Percentiles rank a stretch among this genome's conserved stretches.
Conservation (phyloP, 2,888 invertebrate species). For the Drosophila lacicola region DNA sequence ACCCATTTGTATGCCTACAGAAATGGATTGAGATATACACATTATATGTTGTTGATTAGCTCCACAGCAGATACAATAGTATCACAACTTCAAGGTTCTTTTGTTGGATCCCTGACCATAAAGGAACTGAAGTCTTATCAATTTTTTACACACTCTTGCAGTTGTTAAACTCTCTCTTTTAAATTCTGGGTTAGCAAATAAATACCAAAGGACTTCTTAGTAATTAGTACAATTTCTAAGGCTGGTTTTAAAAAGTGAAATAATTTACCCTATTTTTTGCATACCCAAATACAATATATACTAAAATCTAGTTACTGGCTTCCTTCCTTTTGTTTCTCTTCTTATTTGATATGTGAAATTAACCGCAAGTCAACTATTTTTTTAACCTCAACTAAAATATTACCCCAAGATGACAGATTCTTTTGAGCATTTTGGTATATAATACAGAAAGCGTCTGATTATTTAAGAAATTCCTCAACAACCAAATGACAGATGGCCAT, state of each 20-base stretch:
- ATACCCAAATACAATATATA: no score
- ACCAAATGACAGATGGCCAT: slow-evolving; percentile 36
- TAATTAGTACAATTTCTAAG: no score
- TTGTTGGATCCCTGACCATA: not conserved
- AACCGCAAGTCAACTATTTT: not conserved
- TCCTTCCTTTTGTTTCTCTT: no score
- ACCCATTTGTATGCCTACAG: not conserved
- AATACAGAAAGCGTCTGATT: slow-evolving; percentile 8
- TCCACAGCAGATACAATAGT: not conserved
- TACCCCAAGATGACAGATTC: slow-evolving; percentile 9
- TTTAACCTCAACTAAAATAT: not conserved
- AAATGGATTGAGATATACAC: not conserved
- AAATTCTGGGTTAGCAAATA: no score
- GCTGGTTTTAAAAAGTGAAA: no score
- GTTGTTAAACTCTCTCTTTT: no score
- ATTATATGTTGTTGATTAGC: not conserved
- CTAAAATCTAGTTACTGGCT: no score
- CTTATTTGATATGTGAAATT: no score
- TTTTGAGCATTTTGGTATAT: slow-evolving; percentile 1
- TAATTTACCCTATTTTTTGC: no score
- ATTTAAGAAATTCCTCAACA: slow-evolving; percentile 3
- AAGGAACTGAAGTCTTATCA: no score
- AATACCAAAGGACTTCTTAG: no score
- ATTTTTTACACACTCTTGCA: no score
- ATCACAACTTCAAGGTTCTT: not conserved